These are phyloP conservation scores for Amphiura filiformis DNA, from an alignment of 35 echinoderm and acorn worm species.

Conservation along the genomic window DNA sequence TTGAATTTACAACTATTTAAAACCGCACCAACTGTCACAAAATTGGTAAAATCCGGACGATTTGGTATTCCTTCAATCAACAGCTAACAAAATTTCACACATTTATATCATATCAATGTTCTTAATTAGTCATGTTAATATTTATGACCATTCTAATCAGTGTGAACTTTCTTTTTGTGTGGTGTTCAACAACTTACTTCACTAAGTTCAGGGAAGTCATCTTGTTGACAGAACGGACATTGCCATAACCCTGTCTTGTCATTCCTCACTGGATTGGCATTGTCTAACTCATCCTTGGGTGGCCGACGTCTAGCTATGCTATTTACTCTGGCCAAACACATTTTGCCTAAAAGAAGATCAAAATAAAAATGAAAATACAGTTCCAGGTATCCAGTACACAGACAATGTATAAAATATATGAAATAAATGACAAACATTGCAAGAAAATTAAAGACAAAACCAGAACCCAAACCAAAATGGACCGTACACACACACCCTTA, in stretches of 20 bases:
- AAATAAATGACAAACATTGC: background rate
- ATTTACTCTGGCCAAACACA: slow-evolving; percentile 62
- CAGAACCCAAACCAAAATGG: no score
- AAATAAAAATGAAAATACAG: no score
- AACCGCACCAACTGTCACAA: no score
- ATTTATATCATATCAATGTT: no score
- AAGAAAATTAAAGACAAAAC: background rate
- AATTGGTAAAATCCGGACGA: no score
- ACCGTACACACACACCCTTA: no score
- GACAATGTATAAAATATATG: background rate
- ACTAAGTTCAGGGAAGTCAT: slow-evolving; percentile 88
- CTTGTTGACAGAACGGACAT: slow-evolving; percentile 92
- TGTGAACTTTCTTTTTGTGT: no score
- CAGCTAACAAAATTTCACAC: no score
- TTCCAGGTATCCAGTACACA: background rate
- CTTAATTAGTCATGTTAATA: no score
- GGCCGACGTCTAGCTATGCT: slow-evolving; percentile 79
- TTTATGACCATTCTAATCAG: no score
- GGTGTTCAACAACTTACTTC: slow-evolving; percentile 60
- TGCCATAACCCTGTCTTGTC: slow-evolving; percentile 93
- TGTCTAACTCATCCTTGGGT: slow-evolving; percentile 75
- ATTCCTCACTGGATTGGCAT: slow-evolving; percentile 87
- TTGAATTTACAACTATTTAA: no score
- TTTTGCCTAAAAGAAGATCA: slow-evolving; percentile 60
- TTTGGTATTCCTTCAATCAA: no score